phyloP scores from a whole-genome alignment of 1,140 invertebrate genomes.

The Neodiprion lecontei region DNA sequence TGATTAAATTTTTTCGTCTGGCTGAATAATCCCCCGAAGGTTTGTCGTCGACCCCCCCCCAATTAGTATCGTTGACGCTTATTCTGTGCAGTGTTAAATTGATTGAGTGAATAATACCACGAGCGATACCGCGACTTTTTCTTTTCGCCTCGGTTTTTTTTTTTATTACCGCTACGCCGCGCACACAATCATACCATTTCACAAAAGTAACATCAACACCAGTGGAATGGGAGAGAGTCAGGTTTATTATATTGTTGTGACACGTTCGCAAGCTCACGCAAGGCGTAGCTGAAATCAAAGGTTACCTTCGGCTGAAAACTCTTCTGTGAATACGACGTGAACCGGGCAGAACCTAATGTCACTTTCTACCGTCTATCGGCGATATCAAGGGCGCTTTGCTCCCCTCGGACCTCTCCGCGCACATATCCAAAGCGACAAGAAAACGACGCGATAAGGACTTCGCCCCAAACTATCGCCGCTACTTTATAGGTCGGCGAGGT shows the following conservation, averaged over 20 bases:
- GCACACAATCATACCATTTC: background rate
- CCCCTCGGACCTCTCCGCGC: background rate
- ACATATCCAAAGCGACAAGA: background rate
- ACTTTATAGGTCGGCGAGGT: background rate
- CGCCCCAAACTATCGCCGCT: background rate
- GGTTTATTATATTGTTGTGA: background rate
- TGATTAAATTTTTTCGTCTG: too few relatives aligned
- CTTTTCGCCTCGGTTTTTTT: too few relatives aligned
- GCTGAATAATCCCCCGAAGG: too few relatives aligned
- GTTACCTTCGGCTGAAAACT: background rate
- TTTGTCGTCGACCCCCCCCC: too few relatives aligned
- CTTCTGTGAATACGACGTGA: background rate
- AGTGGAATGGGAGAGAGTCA: too few relatives aligned
- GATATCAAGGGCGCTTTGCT: background rate
- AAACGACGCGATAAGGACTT: slow-evolving; percentile 4
- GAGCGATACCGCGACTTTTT: too few relatives aligned
- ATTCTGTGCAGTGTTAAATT: too few relatives aligned
- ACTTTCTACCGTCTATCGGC: background rate
- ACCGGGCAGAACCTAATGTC: background rate
- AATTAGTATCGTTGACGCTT: too few relatives aligned
- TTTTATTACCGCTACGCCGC: background rate
- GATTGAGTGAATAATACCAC: too few relatives aligned
- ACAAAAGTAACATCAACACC: background rate
- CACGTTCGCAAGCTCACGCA: background rate
- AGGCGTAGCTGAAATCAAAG: too few relatives aligned